Evolutionary conservation across 2,888 invertebrate species (phyloP).

Genomic region (Drosophila acutilabella): DNA sequence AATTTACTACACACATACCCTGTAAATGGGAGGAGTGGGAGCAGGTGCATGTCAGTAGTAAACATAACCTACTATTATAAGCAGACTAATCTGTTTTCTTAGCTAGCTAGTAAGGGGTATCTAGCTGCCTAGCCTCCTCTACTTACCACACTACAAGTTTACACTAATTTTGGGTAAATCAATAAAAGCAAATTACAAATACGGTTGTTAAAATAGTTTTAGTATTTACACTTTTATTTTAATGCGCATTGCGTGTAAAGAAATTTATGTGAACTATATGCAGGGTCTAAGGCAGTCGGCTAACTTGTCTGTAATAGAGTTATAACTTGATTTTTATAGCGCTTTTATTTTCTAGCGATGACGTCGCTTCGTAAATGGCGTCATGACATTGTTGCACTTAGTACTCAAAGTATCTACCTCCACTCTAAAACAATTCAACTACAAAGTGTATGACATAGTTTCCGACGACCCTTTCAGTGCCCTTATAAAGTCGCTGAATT

Average conservation of each 20-base stretch:
- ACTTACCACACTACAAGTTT: background rate
- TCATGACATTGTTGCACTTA: conserved; percentile 32
- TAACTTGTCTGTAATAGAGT: background rate
- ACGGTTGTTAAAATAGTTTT: background rate
- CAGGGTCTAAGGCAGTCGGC: conserved; percentile 8
- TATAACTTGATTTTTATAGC: conserved; percentile 54
- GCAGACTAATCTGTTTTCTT: background rate
- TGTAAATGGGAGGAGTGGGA: background rate
- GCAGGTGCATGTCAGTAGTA: conserved; percentile 4
- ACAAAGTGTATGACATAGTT: conserved; percentile 34
- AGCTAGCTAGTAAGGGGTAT: background rate
- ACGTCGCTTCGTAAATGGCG: conserved; percentile 46
- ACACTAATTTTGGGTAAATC: background rate
- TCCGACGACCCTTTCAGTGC: conserved; percentile 17
- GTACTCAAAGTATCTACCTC: conserved; percentile 21
- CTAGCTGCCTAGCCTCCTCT: background rate
- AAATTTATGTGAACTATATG: background rate
- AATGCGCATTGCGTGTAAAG: conserved; percentile 6
- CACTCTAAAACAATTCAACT: too few species aligned
- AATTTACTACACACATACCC: conserved; percentile 35
- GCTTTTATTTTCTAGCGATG: conserved; percentile 64
- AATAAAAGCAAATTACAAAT: conserved; percentile 9
- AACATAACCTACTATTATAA: background rate
- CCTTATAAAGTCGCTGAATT: conserved; percentile 10
- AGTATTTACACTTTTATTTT: background rate